phyloP scores from a whole-genome alignment of 2,888 invertebrate genomes.

The Trachelus tabidus region DNA sequence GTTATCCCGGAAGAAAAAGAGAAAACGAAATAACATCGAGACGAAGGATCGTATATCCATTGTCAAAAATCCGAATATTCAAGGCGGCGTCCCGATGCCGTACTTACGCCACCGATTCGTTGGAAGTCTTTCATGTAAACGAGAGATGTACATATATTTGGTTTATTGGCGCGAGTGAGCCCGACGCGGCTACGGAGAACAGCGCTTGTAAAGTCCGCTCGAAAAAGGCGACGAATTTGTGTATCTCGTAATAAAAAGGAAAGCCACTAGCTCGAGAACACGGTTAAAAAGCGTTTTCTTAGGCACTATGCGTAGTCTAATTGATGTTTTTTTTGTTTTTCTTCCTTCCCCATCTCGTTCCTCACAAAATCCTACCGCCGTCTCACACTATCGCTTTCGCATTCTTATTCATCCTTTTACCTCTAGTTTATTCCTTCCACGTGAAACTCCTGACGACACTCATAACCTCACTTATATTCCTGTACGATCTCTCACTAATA shows the following conservation, averaged over 20 bases:
- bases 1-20: background rate
- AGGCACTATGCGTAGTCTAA: conserved; percentile 33
- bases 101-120: background rate
- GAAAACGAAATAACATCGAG: background rate
- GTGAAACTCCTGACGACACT: conserved; percentile 25
- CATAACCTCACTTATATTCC: background rate
- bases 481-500: background rate
- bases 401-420: conserved; percentile 14
- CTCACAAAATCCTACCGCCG: conserved; percentile 15
- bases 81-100: no score
- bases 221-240: background rate
- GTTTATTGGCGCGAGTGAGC: background rate
- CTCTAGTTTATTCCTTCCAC: background rate
- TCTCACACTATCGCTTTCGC: conserved; percentile 24
- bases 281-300: conserved; percentile 18
- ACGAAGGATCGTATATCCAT: background rate
- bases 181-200: background rate
- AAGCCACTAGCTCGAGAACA: conserved; percentile 8
- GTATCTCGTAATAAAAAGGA: background rate
- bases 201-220: background rate
- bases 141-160: background rate
- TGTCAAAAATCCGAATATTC: background rate
- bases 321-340: conserved; percentile 16
- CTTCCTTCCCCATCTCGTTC: conserved; percentile 10
- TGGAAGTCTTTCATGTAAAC: background rate